Evolutionary conservation across 2,113 vertebrate genomes (phyloP).

Genomic region (Pseudorhombus dupliciocellatus): DNA sequence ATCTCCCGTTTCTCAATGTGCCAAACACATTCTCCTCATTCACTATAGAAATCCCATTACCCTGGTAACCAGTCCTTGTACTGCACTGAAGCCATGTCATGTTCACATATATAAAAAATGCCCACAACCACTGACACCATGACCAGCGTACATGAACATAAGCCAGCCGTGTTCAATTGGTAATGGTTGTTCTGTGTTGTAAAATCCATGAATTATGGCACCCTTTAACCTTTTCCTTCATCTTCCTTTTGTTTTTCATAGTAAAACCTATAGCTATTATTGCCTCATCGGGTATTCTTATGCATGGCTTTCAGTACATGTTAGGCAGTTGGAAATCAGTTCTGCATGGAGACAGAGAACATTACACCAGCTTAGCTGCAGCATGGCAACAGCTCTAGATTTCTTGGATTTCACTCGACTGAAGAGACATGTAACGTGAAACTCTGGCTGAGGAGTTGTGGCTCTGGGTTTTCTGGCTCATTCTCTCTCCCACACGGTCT

Average conservation of each 20-base stretch:
- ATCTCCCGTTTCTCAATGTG: too few relatives aligned
- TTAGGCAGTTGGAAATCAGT: slow-evolving; percentile 20
- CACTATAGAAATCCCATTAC: too few relatives aligned
- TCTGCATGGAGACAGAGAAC: slow-evolving; percentile 14
- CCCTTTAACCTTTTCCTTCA: too few relatives aligned
- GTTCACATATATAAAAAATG: too few relatives aligned
- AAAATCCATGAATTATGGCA: too few relatives aligned
- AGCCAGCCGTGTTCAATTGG: too few relatives aligned
- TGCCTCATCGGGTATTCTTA: background rate
- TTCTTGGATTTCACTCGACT: slow-evolving; percentile 10
- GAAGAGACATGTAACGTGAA: slow-evolving; percentile 7
- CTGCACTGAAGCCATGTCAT: too few relatives aligned
- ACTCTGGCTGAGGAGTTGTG: slow-evolving; percentile 9
- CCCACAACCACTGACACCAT: too few relatives aligned
- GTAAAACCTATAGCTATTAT: slow-evolving; percentile 8
- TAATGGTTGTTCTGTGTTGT: too few relatives aligned
- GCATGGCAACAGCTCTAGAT: slow-evolving; percentile 24
- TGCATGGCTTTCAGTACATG: slow-evolving; percentile 7
- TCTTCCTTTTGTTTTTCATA: slow-evolving; percentile 2
- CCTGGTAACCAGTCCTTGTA: too few relatives aligned
- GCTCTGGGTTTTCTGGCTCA: background rate
- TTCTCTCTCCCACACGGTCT: slow-evolving; percentile 28
- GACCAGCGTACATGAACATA: too few relatives aligned
- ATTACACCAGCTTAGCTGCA: background rate
- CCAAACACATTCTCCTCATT: too few relatives aligned